Conservation (phyloP, 2,888 invertebrate species). For the Anodontia alba region DNA sequence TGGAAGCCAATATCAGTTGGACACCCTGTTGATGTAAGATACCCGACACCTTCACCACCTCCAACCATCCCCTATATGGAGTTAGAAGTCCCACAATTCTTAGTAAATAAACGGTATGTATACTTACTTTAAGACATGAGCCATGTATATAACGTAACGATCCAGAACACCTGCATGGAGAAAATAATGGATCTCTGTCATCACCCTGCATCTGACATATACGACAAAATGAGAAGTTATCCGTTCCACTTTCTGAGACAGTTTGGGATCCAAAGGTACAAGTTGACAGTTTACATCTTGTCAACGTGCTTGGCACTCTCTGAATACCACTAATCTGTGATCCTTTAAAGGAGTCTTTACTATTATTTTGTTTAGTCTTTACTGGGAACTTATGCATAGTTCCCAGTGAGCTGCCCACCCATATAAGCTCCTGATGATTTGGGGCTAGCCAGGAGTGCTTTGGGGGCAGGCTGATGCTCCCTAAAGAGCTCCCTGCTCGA, state of each 20-base stretch:
- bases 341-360: conserved; percentile 11
- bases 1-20: too few species aligned
- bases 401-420: conserved; percentile 59
- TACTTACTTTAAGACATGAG: conserved; percentile 86
- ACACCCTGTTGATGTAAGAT: too few species aligned
- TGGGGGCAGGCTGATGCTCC: conserved; percentile 51
- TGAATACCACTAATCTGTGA: conserved; percentile 33
- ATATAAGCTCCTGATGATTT: conserved; percentile 51
- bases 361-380: not conserved
- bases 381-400: conserved; percentile 62
- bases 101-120: too few species aligned
- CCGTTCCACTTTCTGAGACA: conserved; percentile 73
- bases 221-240: conserved; percentile 84
- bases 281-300: conserved; percentile 39
- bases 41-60: too few species aligned
- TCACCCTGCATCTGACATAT: conserved; percentile 86
- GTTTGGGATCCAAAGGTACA: conserved; percentile 46
- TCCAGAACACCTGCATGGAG: conserved; percentile 87
- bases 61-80: too few species aligned
- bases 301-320: conserved; percentile 37
- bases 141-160: conserved; percentile 86
- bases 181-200: conserved; percentile 84
- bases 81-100: too few species aligned
- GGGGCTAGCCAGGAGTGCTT: conserved; percentile 24
- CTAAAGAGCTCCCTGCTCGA: conserved; percentile 38